These are phyloP conservation scores for Hyphantria cunea DNA, from an alignment of 1,140 invertebrate species.

Conservation along the genomic window DNA sequence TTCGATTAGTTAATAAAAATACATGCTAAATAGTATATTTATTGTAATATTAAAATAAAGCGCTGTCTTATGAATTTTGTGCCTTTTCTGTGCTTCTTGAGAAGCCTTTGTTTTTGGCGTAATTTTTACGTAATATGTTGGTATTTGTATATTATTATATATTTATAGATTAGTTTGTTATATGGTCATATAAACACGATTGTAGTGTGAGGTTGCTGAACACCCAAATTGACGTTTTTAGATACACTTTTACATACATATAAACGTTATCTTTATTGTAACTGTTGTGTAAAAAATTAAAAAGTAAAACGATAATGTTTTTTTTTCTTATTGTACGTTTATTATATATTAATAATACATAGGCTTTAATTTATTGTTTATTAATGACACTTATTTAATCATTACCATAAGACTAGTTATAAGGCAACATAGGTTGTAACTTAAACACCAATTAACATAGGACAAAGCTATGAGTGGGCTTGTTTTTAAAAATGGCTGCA, in stretches of 20 bases:
- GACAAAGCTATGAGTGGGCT: conserved; percentile 12
- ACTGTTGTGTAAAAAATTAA: conserved; percentile 12
- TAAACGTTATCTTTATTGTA: conserved; percentile 11
- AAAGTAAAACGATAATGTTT: conserved; percentile 14
- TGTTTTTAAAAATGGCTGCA: not conserved
- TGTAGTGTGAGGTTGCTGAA: conserved; percentile 16
- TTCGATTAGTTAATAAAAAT: too few relatives aligned
- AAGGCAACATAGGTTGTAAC: conserved; percentile 43
- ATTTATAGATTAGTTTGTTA: conserved; percentile 25
- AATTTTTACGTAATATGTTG: conserved; percentile 31
- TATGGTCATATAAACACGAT: conserved; percentile 9
- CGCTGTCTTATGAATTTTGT: conserved; percentile 79
- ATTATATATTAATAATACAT: conserved; percentile 17
- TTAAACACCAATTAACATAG: conserved; percentile 54
- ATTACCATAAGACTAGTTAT: conserved; percentile 15
- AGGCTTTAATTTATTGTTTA: conserved; percentile 27
- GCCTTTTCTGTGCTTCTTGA: conserved; percentile 68
- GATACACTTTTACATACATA: conserved; percentile 7
- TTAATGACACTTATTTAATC: conserved; percentile 16
- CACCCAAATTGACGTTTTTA: conserved; percentile 26
- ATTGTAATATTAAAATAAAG: conserved; percentile 27
- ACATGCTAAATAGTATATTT: conserved; percentile 37
- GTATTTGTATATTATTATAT: conserved; percentile 17
- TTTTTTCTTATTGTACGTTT: conserved; percentile 22
- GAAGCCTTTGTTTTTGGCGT: conserved; percentile 62